Evolutionary conservation across 2,888 invertebrate species (phyloP).

Genomic region (Parelbella ahira): DNA sequence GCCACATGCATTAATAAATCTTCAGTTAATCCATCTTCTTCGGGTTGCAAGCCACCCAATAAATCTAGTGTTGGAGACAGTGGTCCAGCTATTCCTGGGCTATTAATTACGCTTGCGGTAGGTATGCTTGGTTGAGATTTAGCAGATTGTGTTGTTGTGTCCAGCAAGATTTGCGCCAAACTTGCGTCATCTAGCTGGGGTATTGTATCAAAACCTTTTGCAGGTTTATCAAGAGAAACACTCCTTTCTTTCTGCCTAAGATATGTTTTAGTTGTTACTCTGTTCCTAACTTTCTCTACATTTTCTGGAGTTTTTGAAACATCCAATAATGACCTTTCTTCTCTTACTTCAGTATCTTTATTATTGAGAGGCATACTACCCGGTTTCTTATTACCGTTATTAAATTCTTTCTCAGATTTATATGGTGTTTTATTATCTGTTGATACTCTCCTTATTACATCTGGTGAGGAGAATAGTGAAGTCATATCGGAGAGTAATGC

Average conservation of each 20-base stretch:
- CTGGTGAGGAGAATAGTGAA: constrained; percentile 88
- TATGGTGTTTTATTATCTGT: constrained; percentile 69
- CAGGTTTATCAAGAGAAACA: constrained; percentile 43
- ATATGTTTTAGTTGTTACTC: constrained; percentile 44
- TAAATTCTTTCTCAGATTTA: constrained; percentile 71
- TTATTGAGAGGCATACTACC: constrained; percentile 19
- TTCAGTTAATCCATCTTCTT: constrained; percentile 84
- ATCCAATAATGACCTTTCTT: constrained; percentile 30
- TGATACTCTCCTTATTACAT: constrained; percentile 86
- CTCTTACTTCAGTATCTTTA: constrained; percentile 36
- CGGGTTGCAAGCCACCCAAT: constrained; percentile 81
- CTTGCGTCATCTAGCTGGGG: constrained; percentile 74
- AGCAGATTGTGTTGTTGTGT: constrained; percentile 50
- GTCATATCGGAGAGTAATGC: constrained; percentile 82
- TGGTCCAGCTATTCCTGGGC: constrained; percentile 75
- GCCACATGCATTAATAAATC: constrained; percentile 88
- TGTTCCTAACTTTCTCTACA: not conserved
- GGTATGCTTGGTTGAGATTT: constrained; percentile 55
- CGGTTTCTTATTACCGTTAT: constrained; percentile 42
- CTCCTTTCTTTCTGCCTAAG: constrained; percentile 47
- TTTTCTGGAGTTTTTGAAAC: constrained; percentile 30
- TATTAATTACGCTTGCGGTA: constrained; percentile 57
- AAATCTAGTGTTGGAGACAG: constrained; percentile 81
- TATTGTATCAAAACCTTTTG: constrained; percentile 62
- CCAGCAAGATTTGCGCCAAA: constrained; percentile 73